Evolutionary conservation across 1,140 invertebrate genomes (phyloP).

Genomic region (Parapsyche elsis): DNA sequence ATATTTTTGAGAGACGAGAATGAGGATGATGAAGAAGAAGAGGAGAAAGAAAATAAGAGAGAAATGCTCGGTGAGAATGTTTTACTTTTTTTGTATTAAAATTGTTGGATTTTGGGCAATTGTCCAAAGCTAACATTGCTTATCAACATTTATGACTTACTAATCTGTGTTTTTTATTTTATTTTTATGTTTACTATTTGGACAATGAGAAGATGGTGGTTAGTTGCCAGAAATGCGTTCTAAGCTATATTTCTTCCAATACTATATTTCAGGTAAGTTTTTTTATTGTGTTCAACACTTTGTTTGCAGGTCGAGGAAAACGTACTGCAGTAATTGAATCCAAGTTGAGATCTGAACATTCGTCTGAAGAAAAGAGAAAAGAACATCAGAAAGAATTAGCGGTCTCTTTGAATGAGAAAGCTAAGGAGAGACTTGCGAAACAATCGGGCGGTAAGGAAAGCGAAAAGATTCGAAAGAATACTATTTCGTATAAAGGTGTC

Average conservation of each 20-base stretch:
- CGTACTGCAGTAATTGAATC: constrained; percentile 95
- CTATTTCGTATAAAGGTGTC: constrained; percentile 93
- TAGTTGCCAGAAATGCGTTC: constrained; percentile 27
- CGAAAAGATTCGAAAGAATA: constrained; percentile 93
- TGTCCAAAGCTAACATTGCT: neutral
- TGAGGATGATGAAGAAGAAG: constrained; percentile 82
- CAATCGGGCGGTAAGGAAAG: constrained; percentile 86
- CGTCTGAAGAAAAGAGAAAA: constrained; percentile 96
- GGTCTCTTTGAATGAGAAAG: constrained; percentile 90
- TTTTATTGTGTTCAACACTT: constrained; percentile 48
- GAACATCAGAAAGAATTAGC: constrained; percentile 97
- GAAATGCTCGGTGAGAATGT: constrained; percentile 63
- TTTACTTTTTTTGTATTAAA: neutral
- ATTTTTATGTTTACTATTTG: constrained; percentile 32
- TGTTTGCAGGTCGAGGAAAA: constrained; percentile 78
- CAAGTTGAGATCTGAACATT: constrained; percentile 94
- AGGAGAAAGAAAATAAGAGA: constrained; percentile 74
- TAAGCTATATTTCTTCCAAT: no score
- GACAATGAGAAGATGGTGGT: constrained; percentile 51
- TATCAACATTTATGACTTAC: neutral
- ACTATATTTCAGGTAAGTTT: constrained; percentile 35
- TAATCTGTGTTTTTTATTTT: constrained; percentile 6
- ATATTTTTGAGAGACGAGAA: constrained; percentile 97
- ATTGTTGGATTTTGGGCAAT: neutral
- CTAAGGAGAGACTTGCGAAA: constrained; percentile 89